These are phyloP conservation scores for Clinocottus analis DNA, from an alignment of 2,113 vertebrate genomes.

Conservation along the genomic window DNA sequence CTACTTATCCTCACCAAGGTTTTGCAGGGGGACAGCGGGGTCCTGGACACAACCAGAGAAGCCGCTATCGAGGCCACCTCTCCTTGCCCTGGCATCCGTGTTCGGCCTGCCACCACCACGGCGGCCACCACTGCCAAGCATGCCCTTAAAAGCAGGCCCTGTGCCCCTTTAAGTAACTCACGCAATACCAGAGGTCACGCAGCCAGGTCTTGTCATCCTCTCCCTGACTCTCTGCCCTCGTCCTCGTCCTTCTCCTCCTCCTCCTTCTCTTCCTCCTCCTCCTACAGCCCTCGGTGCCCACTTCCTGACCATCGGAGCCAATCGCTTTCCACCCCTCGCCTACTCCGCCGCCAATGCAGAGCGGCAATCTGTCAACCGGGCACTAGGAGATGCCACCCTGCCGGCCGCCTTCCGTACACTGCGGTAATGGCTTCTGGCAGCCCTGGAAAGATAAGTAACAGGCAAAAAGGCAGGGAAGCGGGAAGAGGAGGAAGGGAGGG, in stretches of 20 bases:
- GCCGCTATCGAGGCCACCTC: slow-evolving; percentile 63
- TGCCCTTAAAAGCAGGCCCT: slow-evolving; percentile 77
- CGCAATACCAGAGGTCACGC: slow-evolving; percentile 82
- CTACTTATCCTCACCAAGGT: slow-evolving; percentile 69
- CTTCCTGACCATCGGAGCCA: slow-evolving; percentile 94
- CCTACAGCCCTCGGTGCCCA: slow-evolving; percentile 84
- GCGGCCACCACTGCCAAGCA: slow-evolving; percentile 77
- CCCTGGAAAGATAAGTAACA: slow-evolving; percentile 82
- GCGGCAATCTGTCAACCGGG: slow-evolving; percentile 98
- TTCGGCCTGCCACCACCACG: slow-evolving; percentile 63
- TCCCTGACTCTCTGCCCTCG: slow-evolving; percentile 58
- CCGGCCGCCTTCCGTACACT: slow-evolving; percentile 96
- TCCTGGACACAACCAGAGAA: slow-evolving; percentile 49
- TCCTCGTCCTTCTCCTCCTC: too few species aligned
- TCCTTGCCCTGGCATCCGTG: slow-evolving; percentile 78
- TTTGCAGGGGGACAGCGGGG: slow-evolving; percentile 60
- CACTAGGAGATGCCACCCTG: slow-evolving; percentile 93
- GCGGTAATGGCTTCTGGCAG: slow-evolving; percentile 99
- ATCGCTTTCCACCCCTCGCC: slow-evolving; percentile 90
- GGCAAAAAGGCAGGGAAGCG: slow-evolving; percentile 79
- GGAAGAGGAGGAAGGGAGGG: slow-evolving; percentile 79
- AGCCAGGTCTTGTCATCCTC: slow-evolving; percentile 84
- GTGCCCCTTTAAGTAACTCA: slow-evolving; percentile 82
- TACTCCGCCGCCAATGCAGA: slow-evolving; percentile 92
- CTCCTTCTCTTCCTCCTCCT: slow-evolving; percentile 63